A percentile compares a stretch with the other conserved stretches of the same genome.
These are phyloP conservation scores for Alligator mississippiensis DNA, from an alignment of 2,113 vertebrate genomes.

Conservation along the genomic window DNA sequence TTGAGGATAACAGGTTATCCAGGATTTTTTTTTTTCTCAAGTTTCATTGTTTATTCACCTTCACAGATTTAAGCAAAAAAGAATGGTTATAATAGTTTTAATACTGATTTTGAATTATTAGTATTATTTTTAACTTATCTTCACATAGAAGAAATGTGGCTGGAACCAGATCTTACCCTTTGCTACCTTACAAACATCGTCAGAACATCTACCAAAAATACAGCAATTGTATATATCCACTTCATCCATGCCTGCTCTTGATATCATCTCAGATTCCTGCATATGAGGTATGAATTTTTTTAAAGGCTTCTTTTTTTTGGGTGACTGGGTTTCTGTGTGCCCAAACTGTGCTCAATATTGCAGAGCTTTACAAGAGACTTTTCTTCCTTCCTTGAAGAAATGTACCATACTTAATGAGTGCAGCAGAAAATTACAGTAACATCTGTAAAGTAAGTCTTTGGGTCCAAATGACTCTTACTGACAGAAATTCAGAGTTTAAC, in stretches of 20 bases:
- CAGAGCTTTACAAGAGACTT: neutral
- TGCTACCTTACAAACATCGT: conserved; percentile 16
- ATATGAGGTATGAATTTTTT: conserved; percentile 80
- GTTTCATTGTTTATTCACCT: neutral
- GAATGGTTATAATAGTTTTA: neutral
- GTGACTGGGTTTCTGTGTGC: neutral
- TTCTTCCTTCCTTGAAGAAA: neutral
- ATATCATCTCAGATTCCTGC: conserved; percentile 85
- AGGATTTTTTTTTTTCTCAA: neutral
- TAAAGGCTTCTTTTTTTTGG: neutral
- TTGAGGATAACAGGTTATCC: neutral
- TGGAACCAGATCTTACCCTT: conserved; percentile 40
- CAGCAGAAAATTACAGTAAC: neutral
- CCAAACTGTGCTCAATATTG: neutral
- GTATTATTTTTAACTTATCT: neutral
- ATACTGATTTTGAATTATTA: neutral
- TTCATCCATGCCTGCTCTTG: conserved; percentile 73
- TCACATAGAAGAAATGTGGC: conserved; percentile 50
- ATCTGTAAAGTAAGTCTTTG: neutral
- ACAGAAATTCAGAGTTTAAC: neutral
- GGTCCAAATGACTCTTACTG: neutral
- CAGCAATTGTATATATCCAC: neutral
- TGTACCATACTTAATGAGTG: neutral
- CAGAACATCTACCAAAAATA: neutral
- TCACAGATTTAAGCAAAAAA: neutral